Evolutionary conservation across 1,140 invertebrate species (phyloP).

Genomic region (Heterodera carotae): DNA sequence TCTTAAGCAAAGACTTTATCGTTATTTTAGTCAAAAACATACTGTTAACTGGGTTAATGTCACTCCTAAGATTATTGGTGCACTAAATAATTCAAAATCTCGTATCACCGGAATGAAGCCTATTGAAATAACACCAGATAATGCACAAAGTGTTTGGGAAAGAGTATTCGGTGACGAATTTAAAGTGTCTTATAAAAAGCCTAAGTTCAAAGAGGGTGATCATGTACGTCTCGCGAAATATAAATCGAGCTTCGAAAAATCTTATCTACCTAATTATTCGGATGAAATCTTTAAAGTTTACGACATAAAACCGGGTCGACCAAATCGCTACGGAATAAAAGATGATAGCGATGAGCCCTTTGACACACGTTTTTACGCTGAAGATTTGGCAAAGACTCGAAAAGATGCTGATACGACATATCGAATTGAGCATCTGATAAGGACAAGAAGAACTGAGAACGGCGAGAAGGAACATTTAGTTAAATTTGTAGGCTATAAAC

Average conservation of each 20-base stretch:
- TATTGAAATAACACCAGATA: conserved; percentile 14
- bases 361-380: too few species aligned
- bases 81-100: too few species aligned
- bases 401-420: not conserved
- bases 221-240: too few species aligned
- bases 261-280: conserved; percentile 26
- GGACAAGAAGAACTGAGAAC: not conserved
- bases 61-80: conserved; percentile 39
- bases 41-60: conserved; percentile 37
- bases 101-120: conserved; percentile 39
- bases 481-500: conserved; percentile 3
- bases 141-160: conserved; percentile 23
- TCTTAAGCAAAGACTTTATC: conserved; percentile 32
- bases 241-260: too few species aligned
- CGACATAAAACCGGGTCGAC: not conserved
- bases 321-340: too few species aligned
- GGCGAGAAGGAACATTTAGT: conserved; percentile 20
- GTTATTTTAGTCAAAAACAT: conserved; percentile 37
- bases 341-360: too few species aligned
- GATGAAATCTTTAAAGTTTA: conserved; percentile 39
- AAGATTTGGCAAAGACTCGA: too few species aligned
- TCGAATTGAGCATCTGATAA: not conserved
- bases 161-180: conserved; percentile 14
- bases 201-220: conserved; percentile 24
- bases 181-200: not conserved